Base-by-base conservation (phyloP, 30 jellyfish, hydroid and myxozoan species). In the Pseudorhiza aurosa region DNA sequence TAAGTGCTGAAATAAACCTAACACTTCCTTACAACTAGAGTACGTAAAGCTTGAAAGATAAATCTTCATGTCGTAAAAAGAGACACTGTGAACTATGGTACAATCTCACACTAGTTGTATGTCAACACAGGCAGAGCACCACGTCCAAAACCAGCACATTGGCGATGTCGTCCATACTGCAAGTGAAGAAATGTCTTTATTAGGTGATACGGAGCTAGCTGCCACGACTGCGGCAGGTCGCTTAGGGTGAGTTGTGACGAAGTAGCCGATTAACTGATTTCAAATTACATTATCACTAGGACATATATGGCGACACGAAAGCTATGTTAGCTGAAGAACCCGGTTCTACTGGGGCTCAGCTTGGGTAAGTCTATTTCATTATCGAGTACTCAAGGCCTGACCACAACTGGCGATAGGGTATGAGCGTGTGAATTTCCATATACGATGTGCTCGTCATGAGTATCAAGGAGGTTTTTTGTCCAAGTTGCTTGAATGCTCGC, bases 141-240 rank as follows among this genome's bases (percentile, higher is more conserved):
- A 94, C 70, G 97, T 87, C 80, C 91, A 88, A 84, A 96, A 91
- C 58, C 97, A 94, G 85, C 99, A 85, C 50, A 45, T 26, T 69
- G 97, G 95, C 29, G 97, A 87, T 35, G 82, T 86, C 30, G 51
- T 60, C 18, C 82, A 73, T 21, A 93, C 74, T 37, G 76, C 93
- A 36, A 68, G 65, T 9, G 99, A 94, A 57, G 97, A 82, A 75
- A 55, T 88, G 88, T 69, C 94, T 39, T 88, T 94, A 83, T 68
- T 87, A 72, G 99, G 97, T 50, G 99, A 94, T 19, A 42, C 87
- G 17, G 97, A 87, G 78, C 49, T 75, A 26, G 89, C 87, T 65
- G 81, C 90, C 65, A 62, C 96, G n/a, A 81, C 96, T 45, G 88
- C 90, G 25, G 97, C 96, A n/a, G 99, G 99, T 55, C 95, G 97